Percentiles rank a stretch among this genome's conserved stretches.
Conservation (phyloP, 2,797 vertebrate genomes). For the Myiotriccus ornatus region DNA sequence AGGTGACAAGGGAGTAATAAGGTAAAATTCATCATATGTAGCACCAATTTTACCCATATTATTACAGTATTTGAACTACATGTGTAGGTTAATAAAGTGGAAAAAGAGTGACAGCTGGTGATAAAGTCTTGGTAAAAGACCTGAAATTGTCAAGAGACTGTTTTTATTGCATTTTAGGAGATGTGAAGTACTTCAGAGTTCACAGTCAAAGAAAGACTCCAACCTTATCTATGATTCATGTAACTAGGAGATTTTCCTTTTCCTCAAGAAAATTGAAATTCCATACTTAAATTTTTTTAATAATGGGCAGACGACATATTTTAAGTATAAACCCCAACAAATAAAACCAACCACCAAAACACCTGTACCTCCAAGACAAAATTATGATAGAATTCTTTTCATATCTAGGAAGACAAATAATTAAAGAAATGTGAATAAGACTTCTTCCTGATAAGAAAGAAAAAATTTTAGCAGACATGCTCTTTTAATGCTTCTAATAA, state of each 20-base stretch:
- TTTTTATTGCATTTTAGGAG: background rate
- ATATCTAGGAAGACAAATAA: background rate
- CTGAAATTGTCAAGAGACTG: background rate
- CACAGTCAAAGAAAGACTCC: background rate
- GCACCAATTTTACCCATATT: background rate
- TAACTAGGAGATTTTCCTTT: background rate
- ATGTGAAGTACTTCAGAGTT: background rate
- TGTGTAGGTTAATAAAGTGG: background rate
- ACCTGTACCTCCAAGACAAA: background rate
- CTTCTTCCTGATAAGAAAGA: background rate
- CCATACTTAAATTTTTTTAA: background rate
- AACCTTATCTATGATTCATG: background rate
- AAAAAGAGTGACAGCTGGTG: background rate
- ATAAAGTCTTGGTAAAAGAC: background rate
- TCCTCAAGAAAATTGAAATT: background rate
- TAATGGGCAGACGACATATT: background rate
- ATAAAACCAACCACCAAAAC: background rate
- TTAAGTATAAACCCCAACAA: background rate
- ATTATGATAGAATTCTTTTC: background rate
- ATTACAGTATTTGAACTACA: background rate
- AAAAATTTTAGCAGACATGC: background rate
- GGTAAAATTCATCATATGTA: background rate
- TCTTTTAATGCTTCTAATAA: background rate
- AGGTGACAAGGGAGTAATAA: background rate
- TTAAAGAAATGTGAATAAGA: background rate